Base-by-base conservation (phyloP, 2,797 vertebrate genomes). In the Premnoplex brunnescens region DNA sequence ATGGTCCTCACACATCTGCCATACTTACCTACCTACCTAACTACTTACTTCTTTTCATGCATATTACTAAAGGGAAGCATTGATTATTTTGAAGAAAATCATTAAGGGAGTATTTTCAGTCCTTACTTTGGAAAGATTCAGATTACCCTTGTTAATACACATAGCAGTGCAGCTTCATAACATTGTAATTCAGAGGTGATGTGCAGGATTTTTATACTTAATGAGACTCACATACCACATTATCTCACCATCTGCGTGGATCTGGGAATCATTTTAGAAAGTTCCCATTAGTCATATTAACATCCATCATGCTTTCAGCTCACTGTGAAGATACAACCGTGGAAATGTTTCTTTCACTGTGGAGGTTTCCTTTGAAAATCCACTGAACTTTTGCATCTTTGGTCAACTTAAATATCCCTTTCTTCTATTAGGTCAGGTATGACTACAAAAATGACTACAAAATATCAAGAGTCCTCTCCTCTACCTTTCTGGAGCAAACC, bases 261-360 rank as follows among this genome's bases (percentile, higher is more conserved):
- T 95, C 64, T 48, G 85, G 92, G 90, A 95, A 95, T 51, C 86
- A 60, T 22, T 86, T 83, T 59, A 95, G 44, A 71, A 88, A 76
- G 90, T 95, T 96, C 81, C 93, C 89, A 78, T 96, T 93, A 96
- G 93, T 90, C 77, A 86, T 86, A 95, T 95, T 94, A 88, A 82
- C 92, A 97, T 95, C 96, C 94, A 84, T 97, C 92, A 95, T 88
- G 68, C 66, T 73, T 92, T 97, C 95, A 96, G 90, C 82, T 96
- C 63, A 52, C 76, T 75, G 32, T 54, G 54, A 93, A 51, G 55
- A 51, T 85, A 44, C 89, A 82, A 76, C 62, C 72, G 74, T 79
- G 55, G 66, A 95, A 96, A 88, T 63, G 43, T 78, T 91, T 96
- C 88, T 96, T 94, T 94, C 68, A 84, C 64, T n/a, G 16, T 68